Evolutionary conservation across 2,888 invertebrate genomes (phyloP).

Genomic region (Lottia gigantea): DNA sequence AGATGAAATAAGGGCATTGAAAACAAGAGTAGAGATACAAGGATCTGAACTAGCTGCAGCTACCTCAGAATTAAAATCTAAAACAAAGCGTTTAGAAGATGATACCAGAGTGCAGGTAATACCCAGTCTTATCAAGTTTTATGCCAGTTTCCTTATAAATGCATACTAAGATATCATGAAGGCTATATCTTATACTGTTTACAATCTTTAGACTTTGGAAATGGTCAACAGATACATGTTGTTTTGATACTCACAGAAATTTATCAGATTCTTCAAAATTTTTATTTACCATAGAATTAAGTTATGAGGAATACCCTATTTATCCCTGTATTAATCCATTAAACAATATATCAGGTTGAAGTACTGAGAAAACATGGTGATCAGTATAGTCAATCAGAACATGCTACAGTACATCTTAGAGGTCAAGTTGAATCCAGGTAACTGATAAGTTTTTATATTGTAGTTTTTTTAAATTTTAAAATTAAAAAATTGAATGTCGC

Average conservation of each 20-base stretch:
- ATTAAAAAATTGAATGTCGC: too few relatives aligned
- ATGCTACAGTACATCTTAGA: slow-evolving; percentile 53
- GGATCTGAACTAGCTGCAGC: slow-evolving; percentile 52
- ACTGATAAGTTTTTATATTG: background rate
- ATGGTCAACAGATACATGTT: too few relatives aligned
- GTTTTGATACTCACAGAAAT: too few relatives aligned
- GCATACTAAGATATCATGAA: too few relatives aligned
- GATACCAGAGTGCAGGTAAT: slow-evolving; percentile 61
- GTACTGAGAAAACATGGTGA: slow-evolving; percentile 59
- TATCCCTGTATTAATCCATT: too few relatives aligned
- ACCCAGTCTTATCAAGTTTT: background rate
- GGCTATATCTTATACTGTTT: too few relatives aligned
- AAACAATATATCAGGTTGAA: slow-evolving; percentile 48
- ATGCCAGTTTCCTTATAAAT: too few relatives aligned
- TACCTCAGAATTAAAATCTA: slow-evolving; percentile 57
- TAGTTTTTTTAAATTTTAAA: too few relatives aligned
- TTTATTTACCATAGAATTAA: too few relatives aligned
- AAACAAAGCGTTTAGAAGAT: slow-evolving; percentile 62
- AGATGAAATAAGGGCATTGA: slow-evolving; percentile 61
- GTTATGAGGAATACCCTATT: too few relatives aligned
- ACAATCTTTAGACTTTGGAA: too few relatives aligned
- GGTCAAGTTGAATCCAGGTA: slow-evolving; percentile 65
- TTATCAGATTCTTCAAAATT: too few relatives aligned
- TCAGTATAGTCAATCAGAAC: slow-evolving; percentile 53
- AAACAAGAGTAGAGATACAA: slow-evolving; percentile 59